Evolutionary conservation across 37 sponge, comb jelly and placozoan species (phyloP).

Genomic region (Hexactinellida sp.): DNA sequence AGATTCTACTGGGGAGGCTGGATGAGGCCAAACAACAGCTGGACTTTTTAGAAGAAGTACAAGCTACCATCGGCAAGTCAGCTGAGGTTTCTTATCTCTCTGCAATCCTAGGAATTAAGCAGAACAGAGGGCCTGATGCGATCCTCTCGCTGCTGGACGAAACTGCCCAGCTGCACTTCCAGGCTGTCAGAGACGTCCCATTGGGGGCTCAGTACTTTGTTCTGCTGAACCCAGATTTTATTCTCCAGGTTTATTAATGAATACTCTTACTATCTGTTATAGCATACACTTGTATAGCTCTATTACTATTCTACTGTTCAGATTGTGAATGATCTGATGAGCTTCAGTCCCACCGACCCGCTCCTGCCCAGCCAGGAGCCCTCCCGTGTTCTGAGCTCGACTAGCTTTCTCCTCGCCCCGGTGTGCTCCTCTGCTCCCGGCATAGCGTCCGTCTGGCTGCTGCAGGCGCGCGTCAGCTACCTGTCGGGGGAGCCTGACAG

Average conservation of each 20-base stretch:
- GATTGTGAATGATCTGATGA: constrained; percentile 21
- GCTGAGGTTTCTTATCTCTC: constrained; percentile 36
- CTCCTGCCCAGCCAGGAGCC: constrained; percentile 20
- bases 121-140: background rate
- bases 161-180: constrained; percentile 35
- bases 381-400: constrained; percentile 28
- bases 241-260: constrained; percentile 36
- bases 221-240: constrained; percentile 55
- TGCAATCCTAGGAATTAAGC: constrained; percentile 40
- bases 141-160: constrained; percentile 35
- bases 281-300: background rate
- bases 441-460: constrained; percentile 31
- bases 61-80: constrained; percentile 39
- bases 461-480: constrained; percentile 75
- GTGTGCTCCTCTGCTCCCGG: constrained; percentile 58
- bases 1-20: constrained; percentile 45
- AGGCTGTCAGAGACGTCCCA: constrained; percentile 40
- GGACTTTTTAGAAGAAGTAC: constrained; percentile 76
- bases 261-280: constrained; percentile 52
- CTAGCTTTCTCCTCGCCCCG: constrained; percentile 40
- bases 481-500: constrained; percentile 47
- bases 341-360: constrained; percentile 26
- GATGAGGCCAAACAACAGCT: constrained; percentile 84
- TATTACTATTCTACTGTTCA: too few relatives aligned
- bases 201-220: constrained; percentile 53